phyloP scores from a whole-genome alignment of 1,140 invertebrate genomes.

The Magallana gigas region DNA sequence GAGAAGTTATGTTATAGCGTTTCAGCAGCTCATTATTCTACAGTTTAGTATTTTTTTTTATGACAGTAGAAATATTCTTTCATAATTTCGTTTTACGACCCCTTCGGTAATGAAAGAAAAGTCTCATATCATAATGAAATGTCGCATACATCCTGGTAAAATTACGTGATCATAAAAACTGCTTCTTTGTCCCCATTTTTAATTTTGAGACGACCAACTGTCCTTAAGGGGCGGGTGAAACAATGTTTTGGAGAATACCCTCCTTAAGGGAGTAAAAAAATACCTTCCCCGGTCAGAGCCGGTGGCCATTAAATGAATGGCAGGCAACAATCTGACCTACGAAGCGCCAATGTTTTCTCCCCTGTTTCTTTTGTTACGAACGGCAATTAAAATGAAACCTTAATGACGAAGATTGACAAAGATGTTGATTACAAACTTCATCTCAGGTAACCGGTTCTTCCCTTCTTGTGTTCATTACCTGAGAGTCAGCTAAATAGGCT shows the following conservation, averaged over 20 bases:
- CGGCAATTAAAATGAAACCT: conserved; percentile 25
- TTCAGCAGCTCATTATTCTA: background rate
- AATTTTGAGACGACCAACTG: conserved; percentile 24
- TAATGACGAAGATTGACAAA: conserved; percentile 38
- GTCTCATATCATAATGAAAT: conserved; percentile 31
- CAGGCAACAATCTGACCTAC: conserved; percentile 22
- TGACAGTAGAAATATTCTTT: conserved; percentile 14
- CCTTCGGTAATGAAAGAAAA: background rate
- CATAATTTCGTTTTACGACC: conserved; percentile 29
- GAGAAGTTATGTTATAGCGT: background rate
- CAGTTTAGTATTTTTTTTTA: background rate
- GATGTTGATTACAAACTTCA: conserved; percentile 29
- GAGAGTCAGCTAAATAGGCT: background rate
- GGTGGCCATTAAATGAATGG: background rate
- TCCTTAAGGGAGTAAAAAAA: conserved; percentile 22
- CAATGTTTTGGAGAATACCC: conserved; percentile 20
- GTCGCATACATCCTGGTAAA: background rate
- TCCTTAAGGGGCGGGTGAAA: conserved; percentile 10
- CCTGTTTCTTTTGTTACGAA: conserved; percentile 12
- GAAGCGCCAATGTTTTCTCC: background rate
- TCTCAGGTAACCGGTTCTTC: background rate
- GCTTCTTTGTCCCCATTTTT: conserved; percentile 2
- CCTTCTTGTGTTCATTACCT: conserved; percentile 3
- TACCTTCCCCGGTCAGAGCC: background rate
- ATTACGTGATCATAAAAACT: conserved; percentile 32